Evolutionary conservation across 2,797 vertebrate species (phyloP).

Genomic region (Neoniphon sammara): DNA sequence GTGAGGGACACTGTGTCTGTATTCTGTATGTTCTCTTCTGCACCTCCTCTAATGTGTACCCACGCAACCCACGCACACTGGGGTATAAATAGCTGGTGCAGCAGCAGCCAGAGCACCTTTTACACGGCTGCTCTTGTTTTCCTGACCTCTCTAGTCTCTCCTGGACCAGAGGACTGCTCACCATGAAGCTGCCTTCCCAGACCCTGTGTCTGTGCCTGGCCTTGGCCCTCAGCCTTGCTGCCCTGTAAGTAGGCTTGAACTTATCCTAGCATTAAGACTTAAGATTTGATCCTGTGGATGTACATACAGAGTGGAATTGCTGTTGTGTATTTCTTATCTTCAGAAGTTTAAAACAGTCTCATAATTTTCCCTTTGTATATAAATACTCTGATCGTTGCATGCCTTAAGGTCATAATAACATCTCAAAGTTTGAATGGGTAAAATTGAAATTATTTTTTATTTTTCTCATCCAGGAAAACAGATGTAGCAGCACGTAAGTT

Average conservation of each 20-base stretch:
- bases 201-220: constrained; percentile 68
- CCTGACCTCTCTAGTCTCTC: constrained; percentile 1
- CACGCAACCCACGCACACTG: constrained; percentile 5
- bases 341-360: too few species aligned
- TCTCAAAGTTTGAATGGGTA: too few species aligned
- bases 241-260: constrained; percentile 63
- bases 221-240: constrained; percentile 55
- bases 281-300: neutral
- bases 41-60: constrained; percentile 19
- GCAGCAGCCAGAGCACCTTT: constrained; percentile 25
- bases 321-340: neutral
- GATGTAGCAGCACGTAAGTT: neutral
- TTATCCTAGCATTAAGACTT: neutral
- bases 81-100: constrained; percentile 39
- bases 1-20: neutral
- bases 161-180: constrained; percentile 48
- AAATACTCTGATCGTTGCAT: too few species aligned
- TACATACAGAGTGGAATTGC: neutral
- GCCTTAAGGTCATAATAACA: too few species aligned
- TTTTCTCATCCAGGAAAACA: neutral
- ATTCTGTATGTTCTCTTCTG: constrained; percentile 11
- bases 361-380: too few species aligned
- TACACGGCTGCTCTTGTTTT: constrained; percentile 12
- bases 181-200: constrained; percentile 74
- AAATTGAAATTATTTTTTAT: neutral